Base-by-base conservation (phyloP, 23 tunicate species). In the Phallusia fumigata region DNA sequence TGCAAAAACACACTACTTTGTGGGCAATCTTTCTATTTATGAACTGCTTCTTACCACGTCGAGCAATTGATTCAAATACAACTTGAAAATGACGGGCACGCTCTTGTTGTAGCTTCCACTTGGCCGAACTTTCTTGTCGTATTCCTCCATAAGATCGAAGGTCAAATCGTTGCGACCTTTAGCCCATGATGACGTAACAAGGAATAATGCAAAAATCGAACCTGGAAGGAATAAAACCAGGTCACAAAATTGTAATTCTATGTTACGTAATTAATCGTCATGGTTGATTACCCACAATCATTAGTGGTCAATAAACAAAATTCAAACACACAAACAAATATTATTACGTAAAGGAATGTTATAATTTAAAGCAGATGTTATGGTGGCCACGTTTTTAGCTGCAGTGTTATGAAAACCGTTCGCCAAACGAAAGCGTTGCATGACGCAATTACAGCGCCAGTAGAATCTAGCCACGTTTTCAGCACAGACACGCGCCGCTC, bases 41-140 rank as follows among this genome's bases (percentile, higher is more conserved):
- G n/a, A n/a, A n/a, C n/a, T n/a, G n/a, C n/a, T 40, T 0, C 90
- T 82, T 77, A 94, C 98, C 81, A 94, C 98, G 53, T 94, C 98
- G 18, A 94, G 52, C 15, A 94, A 82, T 79, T 94, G 89, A 79
- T 86, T 94, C 36, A 94, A 79, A 44, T 58, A 75, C 30, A 94
- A 82, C 79, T 89, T 87, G 83, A 94, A 94, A 18, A 45, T 75
- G 12, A 94, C 90, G 8, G 50, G 44, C 16, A 94, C 94, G 8
- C 84, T 84, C 31, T 89, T 76, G 36, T 81, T 85, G 76, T 90
- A 94, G 31, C 81, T 79, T 32, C 32, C 34, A 52, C 86, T 81
- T 52, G 98, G 98, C 26, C 98, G 85, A 6, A 94, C 86, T 94
- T 83, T 89, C 50, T 30, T 79, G 82, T 94, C 98, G 65, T 94